Evolutionary conservation across 1,140 invertebrate species (phyloP), one percentile per base, ranked within the genome.

Genomic region (Calosoma granatense): DNA sequence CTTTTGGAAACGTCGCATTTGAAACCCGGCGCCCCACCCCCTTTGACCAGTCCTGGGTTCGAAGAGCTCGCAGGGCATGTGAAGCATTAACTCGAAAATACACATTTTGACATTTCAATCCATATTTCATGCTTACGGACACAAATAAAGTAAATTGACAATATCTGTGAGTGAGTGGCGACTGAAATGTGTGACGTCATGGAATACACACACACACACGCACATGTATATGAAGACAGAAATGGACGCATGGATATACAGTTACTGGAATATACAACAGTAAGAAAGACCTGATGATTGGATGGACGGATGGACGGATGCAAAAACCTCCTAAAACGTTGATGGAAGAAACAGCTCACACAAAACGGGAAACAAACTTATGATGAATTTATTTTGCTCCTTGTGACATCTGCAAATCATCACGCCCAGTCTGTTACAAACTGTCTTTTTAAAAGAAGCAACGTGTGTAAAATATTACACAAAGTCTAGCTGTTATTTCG

Each of bases 351-450:
- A 20, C n/a, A n/a, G n/a, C n/a, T n/a, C n/a, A n/a, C 21, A 4
- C 19, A 21, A 22, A 21, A 4, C 51, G 51, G 51, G 51, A 22
- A 53, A 53, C 51, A 15, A 53, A 20, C 19, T 22, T 21, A 53
- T 53, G 51, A 53, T 53, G 51, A 53, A 53, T 53, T 53, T 53
- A 53, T 53, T 53, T 53, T 53, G 17, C 3, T n/a, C n/a, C 3
- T 3, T 21, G 51, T 53, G 51, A 53, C 51, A 53, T 11, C 51
- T 53, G 22, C 51, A 22, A 20, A 22, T 53, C 51, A 15, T 53
- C 51, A 53, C 51, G 51, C 51, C 51, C 51, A 21, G 51, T 20
- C 51, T 21, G 19, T 20, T 53, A 20, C 21, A 53, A 3, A 53
- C 26, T 9, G 26, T 47, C 6, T 17, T 47, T 47, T 47, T 47